Conservation (phyloP, 1,140 invertebrate species). For the Euglossa dilemma region DNA sequence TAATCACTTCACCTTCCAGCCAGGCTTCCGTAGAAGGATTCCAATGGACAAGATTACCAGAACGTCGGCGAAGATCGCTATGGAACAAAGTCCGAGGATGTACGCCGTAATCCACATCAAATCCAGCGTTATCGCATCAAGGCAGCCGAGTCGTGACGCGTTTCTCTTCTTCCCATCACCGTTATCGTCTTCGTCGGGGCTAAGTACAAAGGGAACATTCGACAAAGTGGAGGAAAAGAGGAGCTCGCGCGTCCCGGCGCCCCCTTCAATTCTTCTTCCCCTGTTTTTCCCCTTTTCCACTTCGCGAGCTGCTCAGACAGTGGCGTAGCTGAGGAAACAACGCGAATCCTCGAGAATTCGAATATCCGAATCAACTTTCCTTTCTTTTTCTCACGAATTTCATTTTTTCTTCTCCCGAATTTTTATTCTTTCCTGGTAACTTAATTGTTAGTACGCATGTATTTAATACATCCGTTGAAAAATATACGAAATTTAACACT, state of each 20-base stretch:
- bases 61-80: conserved; percentile 63
- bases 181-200: conserved; percentile 31
- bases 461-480: too few relatives aligned
- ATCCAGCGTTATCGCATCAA: conserved; percentile 66
- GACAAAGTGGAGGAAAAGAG: not conserved
- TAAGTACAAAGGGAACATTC: conserved; percentile 51
- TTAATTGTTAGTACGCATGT: too few relatives aligned
- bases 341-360: not conserved
- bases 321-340: conserved; percentile 21
- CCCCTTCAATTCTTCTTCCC: not conserved
- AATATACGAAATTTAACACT: too few relatives aligned
- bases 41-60: conserved; percentile 62
- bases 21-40: conserved; percentile 28
- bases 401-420: not conserved
- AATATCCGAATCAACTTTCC: not conserved
- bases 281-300: not conserved
- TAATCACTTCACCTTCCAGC: not conserved
- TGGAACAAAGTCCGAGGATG: conserved; percentile 60
- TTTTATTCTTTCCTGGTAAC: not conserved
- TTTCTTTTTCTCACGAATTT: not conserved
- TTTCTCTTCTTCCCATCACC: conserved; percentile 1
- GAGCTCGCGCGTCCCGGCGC: too few relatives aligned
- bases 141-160: conserved; percentile 42
- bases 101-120: conserved; percentile 64
- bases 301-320: not conserved